Percentiles rank a stretch among this genome's conserved stretches.
These are phyloP conservation scores for Spea hammondii DNA, from an alignment of 2,797 vertebrate species.

Conservation along the genomic window DNA sequence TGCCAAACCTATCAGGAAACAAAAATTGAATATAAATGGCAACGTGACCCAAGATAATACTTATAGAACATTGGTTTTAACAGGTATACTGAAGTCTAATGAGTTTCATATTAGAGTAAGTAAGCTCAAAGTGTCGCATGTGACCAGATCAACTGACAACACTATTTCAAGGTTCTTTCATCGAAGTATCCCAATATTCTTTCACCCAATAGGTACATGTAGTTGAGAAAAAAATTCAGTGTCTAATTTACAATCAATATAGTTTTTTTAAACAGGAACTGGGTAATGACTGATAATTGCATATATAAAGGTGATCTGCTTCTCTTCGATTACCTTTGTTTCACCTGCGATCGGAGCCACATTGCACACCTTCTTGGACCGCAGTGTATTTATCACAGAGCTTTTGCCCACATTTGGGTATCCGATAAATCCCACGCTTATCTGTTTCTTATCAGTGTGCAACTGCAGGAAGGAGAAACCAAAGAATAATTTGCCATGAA, in stretches of 20 bases:
- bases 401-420: slow-evolving; percentile 98
- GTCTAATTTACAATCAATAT: neutral
- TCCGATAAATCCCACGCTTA: slow-evolving; percentile 97
- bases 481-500: neutral
- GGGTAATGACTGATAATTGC: too few relatives aligned
- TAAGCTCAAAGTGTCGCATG: too few relatives aligned
- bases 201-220: too few relatives aligned
- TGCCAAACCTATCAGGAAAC: slow-evolving; percentile 85
- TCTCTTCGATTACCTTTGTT: slow-evolving; percentile 81
- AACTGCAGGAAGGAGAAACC: slow-evolving; percentile 70
- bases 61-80: too few relatives aligned
- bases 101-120: too few relatives aligned
- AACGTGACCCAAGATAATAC: too few relatives aligned
- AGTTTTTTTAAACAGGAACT: neutral
- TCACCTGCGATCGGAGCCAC: slow-evolving; percentile 96
- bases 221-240: neutral
- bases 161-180: too few relatives aligned
- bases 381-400: slow-evolving; percentile 92
- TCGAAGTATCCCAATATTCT: too few relatives aligned
- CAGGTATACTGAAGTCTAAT: too few relatives aligned
- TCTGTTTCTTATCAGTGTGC: slow-evolving; percentile 98
- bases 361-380: slow-evolving; percentile 97
- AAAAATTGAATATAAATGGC: neutral
- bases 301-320: too few relatives aligned
- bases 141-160: too few relatives aligned